phyloP scores from a whole-genome alignment of 2,888 invertebrate species.

The Brenthis hecate region DNA sequence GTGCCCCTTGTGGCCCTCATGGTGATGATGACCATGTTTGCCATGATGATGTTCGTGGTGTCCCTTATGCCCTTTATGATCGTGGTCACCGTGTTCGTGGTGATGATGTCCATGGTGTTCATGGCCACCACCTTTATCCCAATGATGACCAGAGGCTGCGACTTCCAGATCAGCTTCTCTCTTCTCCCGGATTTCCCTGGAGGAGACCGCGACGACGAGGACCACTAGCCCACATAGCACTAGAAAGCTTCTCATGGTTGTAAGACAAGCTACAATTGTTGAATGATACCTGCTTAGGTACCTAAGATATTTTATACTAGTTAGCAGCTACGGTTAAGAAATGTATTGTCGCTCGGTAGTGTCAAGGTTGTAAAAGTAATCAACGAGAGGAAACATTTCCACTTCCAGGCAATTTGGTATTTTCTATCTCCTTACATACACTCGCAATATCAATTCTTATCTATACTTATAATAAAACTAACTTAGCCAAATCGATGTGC shows the following conservation, averaged over 20 bases:
- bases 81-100: slow-evolving; percentile 84
- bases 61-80: slow-evolving; percentile 86
- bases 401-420: slow-evolving; percentile 49
- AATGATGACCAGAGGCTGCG: slow-evolving; percentile 71
- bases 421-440: not conserved
- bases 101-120: slow-evolving; percentile 85
- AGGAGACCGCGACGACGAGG: slow-evolving; percentile 73
- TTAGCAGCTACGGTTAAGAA: slow-evolving; percentile 58
- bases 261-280: slow-evolving; percentile 54
- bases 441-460: too few species aligned
- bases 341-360: slow-evolving; percentile 54
- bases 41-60: slow-evolving; percentile 85
- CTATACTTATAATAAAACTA: too few species aligned
- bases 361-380: slow-evolving; percentile 60
- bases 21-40: slow-evolving; percentile 87
- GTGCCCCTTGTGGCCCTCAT: slow-evolving; percentile 83
- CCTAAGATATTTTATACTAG: slow-evolving; percentile 72
- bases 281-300: slow-evolving; percentile 65
- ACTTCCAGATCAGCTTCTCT: slow-evolving; percentile 77
- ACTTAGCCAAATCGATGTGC: too few species aligned
- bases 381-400: slow-evolving; percentile 55
- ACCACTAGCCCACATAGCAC: slow-evolving; percentile 71
- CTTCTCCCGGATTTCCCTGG: slow-evolving; percentile 76
- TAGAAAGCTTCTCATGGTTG: slow-evolving; percentile 66
- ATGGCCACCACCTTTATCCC: slow-evolving; percentile 83